phyloP scores from a whole-genome alignment of 2,113 vertebrate species.

The Seriola rivoliana region DNA sequence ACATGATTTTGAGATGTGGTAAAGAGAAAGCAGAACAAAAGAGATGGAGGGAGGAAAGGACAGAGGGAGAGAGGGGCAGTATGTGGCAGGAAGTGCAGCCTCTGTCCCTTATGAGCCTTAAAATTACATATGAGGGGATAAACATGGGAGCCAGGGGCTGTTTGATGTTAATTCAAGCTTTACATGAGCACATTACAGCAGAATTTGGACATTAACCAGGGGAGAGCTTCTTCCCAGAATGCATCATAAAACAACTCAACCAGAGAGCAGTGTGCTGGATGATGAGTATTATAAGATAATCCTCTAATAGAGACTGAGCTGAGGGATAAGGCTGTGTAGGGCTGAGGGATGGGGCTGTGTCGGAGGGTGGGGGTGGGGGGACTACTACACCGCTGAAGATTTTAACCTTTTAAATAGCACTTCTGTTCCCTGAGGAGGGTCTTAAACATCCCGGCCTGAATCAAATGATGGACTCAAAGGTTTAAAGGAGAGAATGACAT shows the following conservation, averaged over 20 bases:
- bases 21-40: neutral
- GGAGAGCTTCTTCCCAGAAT: slow-evolving; percentile 50
- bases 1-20: too few species aligned
- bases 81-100: slow-evolving; percentile 14
- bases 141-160: slow-evolving; percentile 34
- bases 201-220: slow-evolving; percentile 61
- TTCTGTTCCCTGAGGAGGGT: neutral
- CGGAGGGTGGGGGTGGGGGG: neutral
- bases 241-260: slow-evolving; percentile 47
- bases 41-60: neutral
- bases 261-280: slow-evolving; percentile 41
- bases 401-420: slow-evolving; percentile 23
- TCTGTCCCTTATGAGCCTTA: slow-evolving; percentile 50
- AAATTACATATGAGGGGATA: slow-evolving; percentile 61
- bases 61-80: neutral
- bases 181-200: slow-evolving; percentile 62
- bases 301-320: slow-evolving; percentile 48
- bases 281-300: slow-evolving; percentile 56
- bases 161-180: slow-evolving; percentile 67
- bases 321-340: slow-evolving; percentile 23
- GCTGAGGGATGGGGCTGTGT: neutral
- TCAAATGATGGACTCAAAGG: neutral
- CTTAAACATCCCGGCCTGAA: neutral
- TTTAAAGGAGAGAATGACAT: neutral
- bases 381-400: neutral